Base-by-base conservation (phyloP, 2,113 vertebrate species). In the Odontophorus gujanensis region DNA sequence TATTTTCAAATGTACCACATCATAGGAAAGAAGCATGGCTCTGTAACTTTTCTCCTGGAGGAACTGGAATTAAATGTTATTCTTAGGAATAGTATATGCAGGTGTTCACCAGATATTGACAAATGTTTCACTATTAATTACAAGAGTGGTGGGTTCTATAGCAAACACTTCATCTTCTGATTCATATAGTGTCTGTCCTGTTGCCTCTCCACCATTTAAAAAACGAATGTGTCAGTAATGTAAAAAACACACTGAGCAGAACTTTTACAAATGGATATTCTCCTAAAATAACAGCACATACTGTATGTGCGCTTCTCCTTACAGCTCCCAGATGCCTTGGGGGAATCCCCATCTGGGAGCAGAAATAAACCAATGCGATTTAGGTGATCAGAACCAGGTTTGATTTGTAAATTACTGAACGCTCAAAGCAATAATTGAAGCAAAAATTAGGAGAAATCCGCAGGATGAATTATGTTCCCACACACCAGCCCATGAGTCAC, bases 31-130 rank as follows among this genome's bases (percentile, higher is more conserved):
- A 80, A 25, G 22, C n/a, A 91, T 14, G 11, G 32, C 5, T 87
- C 42, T 77, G 48, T 82, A 77, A 87, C 77, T 5, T 69, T 84
- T 82, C 62, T 94, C 6, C 59, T 85, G 76, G 72, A 95, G 65
- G 87, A 95, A 80, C 9, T 69, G 57, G 43, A 85, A 68, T 85
- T 50, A 42, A 59, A 85, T 92, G 38, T 92, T 94, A 71, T 89
- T 87, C 93, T 92, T 87, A 92, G 57, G 22, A 95, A 74, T 30
- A 43, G 38, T 18, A 43, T 78, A 65, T 48, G 73, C 87, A 95
- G 85, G 65, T 96, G 93, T 67, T 94, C 82, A 77, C 28, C 85
- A 95, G 82, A 68, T 83, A 96, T 51, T 87, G 85, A 87, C 89
- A 87, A 92, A 87, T 32, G 26, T 53, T 80, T 83, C 62, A 76